Conservation (phyloP, 2,888 invertebrate genomes). For the Pseudoips prasinana region DNA sequence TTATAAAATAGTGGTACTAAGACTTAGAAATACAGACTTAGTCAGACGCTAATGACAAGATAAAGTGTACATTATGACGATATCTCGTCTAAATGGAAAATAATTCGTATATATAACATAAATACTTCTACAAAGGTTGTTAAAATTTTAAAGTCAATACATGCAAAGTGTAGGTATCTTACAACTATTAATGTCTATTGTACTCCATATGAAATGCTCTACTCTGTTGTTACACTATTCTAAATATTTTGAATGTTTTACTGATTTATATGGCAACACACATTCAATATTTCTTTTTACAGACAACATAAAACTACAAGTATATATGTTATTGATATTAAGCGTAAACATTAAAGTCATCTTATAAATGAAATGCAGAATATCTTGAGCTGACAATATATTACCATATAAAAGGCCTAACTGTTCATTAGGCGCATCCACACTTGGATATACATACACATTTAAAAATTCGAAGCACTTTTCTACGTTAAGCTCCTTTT, state of each 20-base stretch:
- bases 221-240: slow-evolving; percentile 19
- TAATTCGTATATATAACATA: slow-evolving; percentile 10
- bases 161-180: slow-evolving; percentile 20
- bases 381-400: slow-evolving; percentile 32
- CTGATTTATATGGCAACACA: slow-evolving; percentile 24
- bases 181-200: slow-evolving; percentile 28
- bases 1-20: slow-evolving; percentile 32
- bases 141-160: slow-evolving; percentile 17
- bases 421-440: slow-evolving; percentile 31
- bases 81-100: no score
- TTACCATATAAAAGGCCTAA: slow-evolving; percentile 27
- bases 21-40: slow-evolving; percentile 25
- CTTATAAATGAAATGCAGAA: slow-evolving; percentile 23
- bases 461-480: slow-evolving; percentile 41
- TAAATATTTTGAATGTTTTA: slow-evolving; percentile 25
- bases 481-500: slow-evolving; percentile 53
- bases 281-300: slow-evolving; percentile 18
- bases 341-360: slow-evolving; percentile 27
- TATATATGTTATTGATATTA: slow-evolving; percentile 30
- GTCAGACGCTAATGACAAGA: slow-evolving; percentile 17
- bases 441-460: slow-evolving; percentile 27
- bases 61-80: neutral
- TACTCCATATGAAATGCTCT: slow-evolving; percentile 29
- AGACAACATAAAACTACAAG: slow-evolving; percentile 47
- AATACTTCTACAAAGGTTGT: slow-evolving; percentile 18